Conservation (phyloP, 2,888 invertebrate genomes). For the Dione vanillae region DNA sequence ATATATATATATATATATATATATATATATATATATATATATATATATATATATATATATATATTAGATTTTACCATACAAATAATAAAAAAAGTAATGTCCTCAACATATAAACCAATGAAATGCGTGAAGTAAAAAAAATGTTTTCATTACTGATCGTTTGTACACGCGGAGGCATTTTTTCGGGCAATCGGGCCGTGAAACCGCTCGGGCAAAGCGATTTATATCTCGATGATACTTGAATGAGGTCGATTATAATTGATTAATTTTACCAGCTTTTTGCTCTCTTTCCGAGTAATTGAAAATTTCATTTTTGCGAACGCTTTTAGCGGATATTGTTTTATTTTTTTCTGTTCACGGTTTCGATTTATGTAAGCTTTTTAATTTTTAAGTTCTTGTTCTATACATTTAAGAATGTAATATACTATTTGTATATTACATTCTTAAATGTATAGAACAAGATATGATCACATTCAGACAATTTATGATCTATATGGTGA, state of each 20-base stretch:
- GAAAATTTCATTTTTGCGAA: conserved; percentile 33
- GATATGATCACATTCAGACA: too few relatives aligned
- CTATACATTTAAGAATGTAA: too few relatives aligned
- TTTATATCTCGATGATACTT: conserved; percentile 46
- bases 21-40: too few relatives aligned
- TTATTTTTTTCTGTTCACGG: conserved; percentile 18
- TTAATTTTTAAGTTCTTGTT: background rate
- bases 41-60: too few relatives aligned
- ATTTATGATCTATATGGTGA: background rate
- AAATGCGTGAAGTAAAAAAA: conserved; percentile 51
- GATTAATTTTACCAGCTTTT: conserved; percentile 50
- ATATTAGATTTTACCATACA: background rate
- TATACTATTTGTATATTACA: too few relatives aligned
- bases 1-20: too few relatives aligned
- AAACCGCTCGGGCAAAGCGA: conserved; percentile 47
- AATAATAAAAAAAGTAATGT: conserved; percentile 28
- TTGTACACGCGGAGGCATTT: conserved; percentile 65
- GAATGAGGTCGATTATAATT: conserved; percentile 54
- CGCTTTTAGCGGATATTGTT: conserved; percentile 26
- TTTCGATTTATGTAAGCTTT: background rate
- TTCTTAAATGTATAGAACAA: too few relatives aligned
- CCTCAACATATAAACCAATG: conserved; percentile 48
- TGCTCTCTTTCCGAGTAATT: conserved; percentile 35
- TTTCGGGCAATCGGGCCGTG: conserved; percentile 60
- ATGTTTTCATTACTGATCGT: conserved; percentile 68